phyloP scores from a whole-genome alignment of 2,888 invertebrate species.

The Macrophya alboannulata region DNA sequence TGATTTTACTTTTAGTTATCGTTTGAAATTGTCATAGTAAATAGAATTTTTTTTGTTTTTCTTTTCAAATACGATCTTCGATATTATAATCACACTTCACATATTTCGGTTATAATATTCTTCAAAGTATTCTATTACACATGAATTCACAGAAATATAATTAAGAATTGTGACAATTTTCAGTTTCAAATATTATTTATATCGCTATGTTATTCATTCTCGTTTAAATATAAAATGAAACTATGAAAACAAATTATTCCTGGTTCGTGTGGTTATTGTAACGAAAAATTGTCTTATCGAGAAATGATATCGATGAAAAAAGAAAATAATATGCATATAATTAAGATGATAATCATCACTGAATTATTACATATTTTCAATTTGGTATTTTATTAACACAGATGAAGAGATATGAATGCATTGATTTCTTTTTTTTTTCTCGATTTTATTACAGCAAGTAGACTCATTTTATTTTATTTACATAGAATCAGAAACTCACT shows the following conservation, averaged over 20 bases:
- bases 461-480: constrained; percentile 66
- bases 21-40: neutral
- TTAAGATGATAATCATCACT: neutral
- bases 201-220: neutral
- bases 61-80: neutral
- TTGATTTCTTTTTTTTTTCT: constrained; percentile 43
- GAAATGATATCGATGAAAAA: neutral
- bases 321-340: neutral
- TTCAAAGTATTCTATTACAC: neutral
- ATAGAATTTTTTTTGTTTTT: neutral
- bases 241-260: neutral
- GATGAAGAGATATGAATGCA: neutral
- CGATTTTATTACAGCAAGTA: constrained; percentile 67
- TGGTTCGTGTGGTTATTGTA: neutral
- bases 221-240: constrained; percentile 8
- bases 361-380: neutral
- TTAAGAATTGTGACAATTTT: neutral
- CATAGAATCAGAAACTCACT: constrained; percentile 64
- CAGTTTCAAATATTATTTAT: neutral
- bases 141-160: neutral
- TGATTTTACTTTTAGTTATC: neutral
- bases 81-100: no score
- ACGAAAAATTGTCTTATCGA: neutral
- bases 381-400: neutral
- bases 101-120: neutral